Evolutionary conservation across 1,140 invertebrate genomes (phyloP), one percentile per base, ranked within the genome.

Genomic region (Choristoneura fumiferana): DNA sequence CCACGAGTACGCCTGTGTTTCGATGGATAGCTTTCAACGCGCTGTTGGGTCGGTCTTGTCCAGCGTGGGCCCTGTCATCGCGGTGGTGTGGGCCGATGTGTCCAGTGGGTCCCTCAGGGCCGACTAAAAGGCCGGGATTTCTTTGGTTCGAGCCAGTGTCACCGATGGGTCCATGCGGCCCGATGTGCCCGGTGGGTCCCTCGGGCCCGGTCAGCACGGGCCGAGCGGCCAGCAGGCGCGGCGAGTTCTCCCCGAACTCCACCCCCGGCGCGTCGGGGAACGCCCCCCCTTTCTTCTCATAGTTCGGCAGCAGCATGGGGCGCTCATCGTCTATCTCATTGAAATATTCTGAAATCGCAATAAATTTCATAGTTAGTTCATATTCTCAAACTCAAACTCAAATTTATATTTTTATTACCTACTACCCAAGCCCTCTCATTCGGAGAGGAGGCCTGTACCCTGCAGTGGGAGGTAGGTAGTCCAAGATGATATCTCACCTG

Each of bases 41-140:
- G 2, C 91, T 91, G 0, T 89, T 91, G 1, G 91, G 91, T 34
- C 91, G 91, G 1, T 82, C 87, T 0, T 92, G 92, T 0, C 92
- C 92, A 0, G 91, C 89, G 39, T 45, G 15, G 8, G 15, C 5
- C 18, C 17, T 18, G 18, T n/a, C 18, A n/a, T 18, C 15, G 40
- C 38, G 13, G 15, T 39, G 13, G 12, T 17, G 13, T 36, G 70
- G 67, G 15, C 67, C 70, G 8, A 73, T 63, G 12, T 88, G 68
- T 3, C 90, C 90, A 0, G 89, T 91, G 0, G 91, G 91, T 15
- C 90, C 91, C 2, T 84, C 87, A 1, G 92, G 91, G 4, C 92
- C 92, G 0, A 91, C 89, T 1, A 92, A 66, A 9, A 92, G 74
- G 0, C 91, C 89, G 36, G 13, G 12, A 8, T 12, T 12, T 8